Conservation (phyloP, 2,113 vertebrate species). For the Crocuta crocuta region DNA sequence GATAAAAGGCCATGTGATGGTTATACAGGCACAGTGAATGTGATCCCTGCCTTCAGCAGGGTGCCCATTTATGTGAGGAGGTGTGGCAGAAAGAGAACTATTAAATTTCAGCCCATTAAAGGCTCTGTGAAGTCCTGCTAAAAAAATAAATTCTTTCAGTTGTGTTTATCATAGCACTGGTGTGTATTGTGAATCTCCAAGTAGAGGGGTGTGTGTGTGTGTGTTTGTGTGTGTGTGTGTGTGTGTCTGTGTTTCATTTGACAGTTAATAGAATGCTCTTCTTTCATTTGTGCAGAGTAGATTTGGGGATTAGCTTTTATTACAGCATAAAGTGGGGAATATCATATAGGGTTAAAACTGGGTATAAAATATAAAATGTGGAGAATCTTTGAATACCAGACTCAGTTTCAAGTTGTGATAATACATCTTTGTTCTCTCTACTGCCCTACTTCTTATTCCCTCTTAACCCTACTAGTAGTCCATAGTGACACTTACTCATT, state of each 20-base stretch:
- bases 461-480: background rate
- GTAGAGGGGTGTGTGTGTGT: background rate
- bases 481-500: background rate
- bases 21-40: conserved; percentile 9
- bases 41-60: background rate
- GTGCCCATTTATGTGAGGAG: background rate
- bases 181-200: background rate
- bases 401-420: background rate
- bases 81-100: background rate
- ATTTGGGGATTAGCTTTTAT: background rate
- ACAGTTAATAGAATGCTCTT: background rate
- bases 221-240: background rate
- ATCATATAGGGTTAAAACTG: background rate
- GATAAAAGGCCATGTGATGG: conserved; percentile 1
- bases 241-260: background rate
- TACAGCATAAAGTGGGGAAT: background rate
- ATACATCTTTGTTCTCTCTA: background rate
- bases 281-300: background rate
- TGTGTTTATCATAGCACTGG: background rate
- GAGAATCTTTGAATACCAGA: background rate
- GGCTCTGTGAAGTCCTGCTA: background rate
- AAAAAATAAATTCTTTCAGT: background rate
- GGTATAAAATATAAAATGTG: background rate
- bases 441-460: background rate
- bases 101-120: background rate